Base-by-base conservation (phyloP, 2,888 invertebrate genomes). In the Coleophora deauratella region DNA sequence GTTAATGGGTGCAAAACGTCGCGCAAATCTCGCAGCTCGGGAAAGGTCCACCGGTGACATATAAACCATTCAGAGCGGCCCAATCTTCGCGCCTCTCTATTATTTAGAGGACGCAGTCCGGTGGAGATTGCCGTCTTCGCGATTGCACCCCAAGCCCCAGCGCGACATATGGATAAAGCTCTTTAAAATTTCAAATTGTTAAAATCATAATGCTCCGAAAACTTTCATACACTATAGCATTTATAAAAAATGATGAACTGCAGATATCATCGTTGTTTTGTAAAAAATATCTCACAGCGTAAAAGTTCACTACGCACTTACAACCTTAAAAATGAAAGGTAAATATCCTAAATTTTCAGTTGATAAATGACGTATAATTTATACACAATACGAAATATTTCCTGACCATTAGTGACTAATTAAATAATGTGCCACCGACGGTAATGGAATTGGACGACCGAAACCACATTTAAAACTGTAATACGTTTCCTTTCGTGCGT, bases 41-140 rank as follows among this genome's bases (percentile, higher is more conserved):
- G 66, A 73, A 76, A 78, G 77, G 80, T 81, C 70, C 81, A 72
- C 79, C 59, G 72, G 80, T 73, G 81, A 76, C 81, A 70, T 78
- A 84, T 85, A 84, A 84, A 84, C 82, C 80, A 85, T 81, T 81
- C 80, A 61, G 65, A 67, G 66, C 55, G 71, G 72, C 76, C 78
- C 84, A 84, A 82, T 84, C 84, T 81, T 69, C 74, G 75, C 72
- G 75, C 79, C 66, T 72, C 70, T 85, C 70, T 79, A 84, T 84
- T 85, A 85, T 85, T 84, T 81, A 74, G 61, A 71, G 66, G 70
- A 73, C 73, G 66, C 68, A 69, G 69, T 66, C 72, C 72, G 60
- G 62, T 68, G n/a, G 62, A 75, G 68, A 84, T 80, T 80, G 82
- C 71, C 57, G 52, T 59, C 57, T 59, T 64, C 60, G 62, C 66